These are phyloP conservation scores for Bucco capensis DNA, from an alignment of 2,113 vertebrate species.

Conservation along the genomic window DNA sequence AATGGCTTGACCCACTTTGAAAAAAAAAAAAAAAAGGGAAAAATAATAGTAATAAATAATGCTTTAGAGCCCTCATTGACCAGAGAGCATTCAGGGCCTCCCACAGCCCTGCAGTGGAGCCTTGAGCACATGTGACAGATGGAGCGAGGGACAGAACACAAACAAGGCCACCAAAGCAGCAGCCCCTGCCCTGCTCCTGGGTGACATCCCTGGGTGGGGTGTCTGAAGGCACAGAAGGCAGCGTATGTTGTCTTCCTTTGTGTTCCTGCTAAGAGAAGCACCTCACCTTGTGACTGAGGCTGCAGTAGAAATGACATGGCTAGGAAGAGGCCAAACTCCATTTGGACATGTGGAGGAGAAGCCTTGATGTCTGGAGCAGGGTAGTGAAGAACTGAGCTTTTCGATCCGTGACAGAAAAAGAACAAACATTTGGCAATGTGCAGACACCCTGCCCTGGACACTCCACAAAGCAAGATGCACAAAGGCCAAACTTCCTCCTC, in stretches of 20 bases:
- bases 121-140: neutral
- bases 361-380: neutral
- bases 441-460: fast-evolving
- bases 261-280: neutral
- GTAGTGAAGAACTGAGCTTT: fast-evolving
- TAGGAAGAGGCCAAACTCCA: neutral
- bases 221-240: neutral
- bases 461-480: neutral
- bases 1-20: constrained; percentile 77
- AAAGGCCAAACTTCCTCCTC: neutral
- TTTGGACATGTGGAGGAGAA: neutral
- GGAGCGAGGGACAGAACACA: neutral
- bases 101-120: neutral
- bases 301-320: neutral
- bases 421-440: fast-evolving
- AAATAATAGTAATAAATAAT: constrained; percentile 56
- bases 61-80: constrained; percentile 15
- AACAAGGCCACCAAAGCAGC: constrained; percentile 29
- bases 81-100: neutral
- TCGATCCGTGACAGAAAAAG: neutral
- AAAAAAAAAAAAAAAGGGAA: neutral
- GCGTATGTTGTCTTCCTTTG: neutral
- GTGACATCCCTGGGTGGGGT: neutral
- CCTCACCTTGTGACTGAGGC: fast-evolving
- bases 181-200: neutral